Percentiles rank a stretch among this genome's conserved stretches.
Conservation (phyloP, 2,113 vertebrate genomes). For the Mola mola region DNA sequence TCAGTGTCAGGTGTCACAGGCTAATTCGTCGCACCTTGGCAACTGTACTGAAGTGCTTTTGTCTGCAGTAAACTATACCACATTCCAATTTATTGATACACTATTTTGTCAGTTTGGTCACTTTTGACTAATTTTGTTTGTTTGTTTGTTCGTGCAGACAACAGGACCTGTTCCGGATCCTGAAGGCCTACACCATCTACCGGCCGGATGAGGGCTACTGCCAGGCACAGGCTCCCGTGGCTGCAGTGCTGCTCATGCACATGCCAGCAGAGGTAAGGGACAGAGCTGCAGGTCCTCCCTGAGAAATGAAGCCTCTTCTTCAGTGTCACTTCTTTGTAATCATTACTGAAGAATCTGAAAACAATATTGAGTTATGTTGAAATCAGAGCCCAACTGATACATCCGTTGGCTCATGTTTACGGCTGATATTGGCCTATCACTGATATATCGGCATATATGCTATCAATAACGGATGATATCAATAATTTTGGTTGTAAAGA, state of each 20-base stretch:
- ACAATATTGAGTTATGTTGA: too few species aligned
- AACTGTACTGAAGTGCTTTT: not conserved
- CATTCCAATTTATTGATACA: too few species aligned
- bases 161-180: constrained; percentile 90
- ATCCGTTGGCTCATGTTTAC: too few species aligned
- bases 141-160: constrained; percentile 77
- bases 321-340: too few species aligned
- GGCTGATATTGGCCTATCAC: too few species aligned
- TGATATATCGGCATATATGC: too few species aligned
- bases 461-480: too few species aligned
- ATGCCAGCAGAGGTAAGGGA: constrained; percentile 91
- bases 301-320: too few species aligned
- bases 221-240: constrained; percentile 92
- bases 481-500: too few species aligned
- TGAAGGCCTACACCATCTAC: constrained; percentile 93
- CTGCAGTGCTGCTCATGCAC: constrained; percentile 92
- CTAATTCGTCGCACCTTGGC: not conserved
- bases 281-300: too few species aligned
- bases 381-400: too few species aligned
- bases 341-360: too few species aligned
- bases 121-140: constrained; percentile 13
- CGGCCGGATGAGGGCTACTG: constrained; percentile 91
- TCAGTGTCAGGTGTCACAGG: not conserved
- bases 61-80: not conserved
- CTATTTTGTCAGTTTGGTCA: not conserved